A percentile compares a stretch with the other conserved stretches of the same genome.
Conservation (phyloP, 2,113 vertebrate species). For the Scopus umbretta region DNA sequence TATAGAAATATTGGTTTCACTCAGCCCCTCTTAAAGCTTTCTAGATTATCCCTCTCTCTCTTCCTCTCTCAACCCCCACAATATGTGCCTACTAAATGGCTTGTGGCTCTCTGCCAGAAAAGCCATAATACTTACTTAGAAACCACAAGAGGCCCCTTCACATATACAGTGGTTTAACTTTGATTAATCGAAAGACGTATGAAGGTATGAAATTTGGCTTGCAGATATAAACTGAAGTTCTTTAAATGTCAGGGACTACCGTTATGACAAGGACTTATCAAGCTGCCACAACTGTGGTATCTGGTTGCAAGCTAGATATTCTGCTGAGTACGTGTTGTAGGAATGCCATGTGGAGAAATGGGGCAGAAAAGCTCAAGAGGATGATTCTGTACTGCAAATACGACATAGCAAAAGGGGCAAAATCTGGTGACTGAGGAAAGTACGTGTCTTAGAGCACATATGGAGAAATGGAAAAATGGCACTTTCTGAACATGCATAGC, state of each 20-base stretch:
- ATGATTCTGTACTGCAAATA: neutral
- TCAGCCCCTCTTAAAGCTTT: conserved; percentile 2
- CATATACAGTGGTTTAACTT: conserved; percentile 49
- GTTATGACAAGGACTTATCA: conserved; percentile 23
- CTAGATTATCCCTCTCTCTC: neutral
- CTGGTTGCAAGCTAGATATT: neutral
- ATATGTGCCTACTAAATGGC: conserved; percentile 37
- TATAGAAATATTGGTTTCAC: neutral
- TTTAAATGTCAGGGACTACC: conserved; percentile 31
- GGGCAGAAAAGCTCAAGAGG: neutral
- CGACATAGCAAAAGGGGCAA: neutral
- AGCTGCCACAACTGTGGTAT: neutral
- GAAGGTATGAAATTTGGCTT: conserved; percentile 54
- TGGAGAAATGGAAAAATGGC: neutral
- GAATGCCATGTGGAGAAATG: neutral
- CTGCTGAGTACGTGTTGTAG: neutral
- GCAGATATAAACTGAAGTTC: conserved; percentile 31
- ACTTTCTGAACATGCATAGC: neutral
- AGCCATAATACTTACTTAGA: conserved; percentile 55
- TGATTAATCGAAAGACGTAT: conserved; percentile 46
- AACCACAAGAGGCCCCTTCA: conserved; percentile 53
- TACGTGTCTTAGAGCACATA: neutral
- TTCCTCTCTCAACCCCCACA: neutral
- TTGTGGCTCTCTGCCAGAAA: conserved; percentile 52
- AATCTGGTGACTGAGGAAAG: neutral